Evolutionary conservation across 2,888 invertebrate species (phyloP).

Genomic region (Ptychoptera contaminata): DNA sequence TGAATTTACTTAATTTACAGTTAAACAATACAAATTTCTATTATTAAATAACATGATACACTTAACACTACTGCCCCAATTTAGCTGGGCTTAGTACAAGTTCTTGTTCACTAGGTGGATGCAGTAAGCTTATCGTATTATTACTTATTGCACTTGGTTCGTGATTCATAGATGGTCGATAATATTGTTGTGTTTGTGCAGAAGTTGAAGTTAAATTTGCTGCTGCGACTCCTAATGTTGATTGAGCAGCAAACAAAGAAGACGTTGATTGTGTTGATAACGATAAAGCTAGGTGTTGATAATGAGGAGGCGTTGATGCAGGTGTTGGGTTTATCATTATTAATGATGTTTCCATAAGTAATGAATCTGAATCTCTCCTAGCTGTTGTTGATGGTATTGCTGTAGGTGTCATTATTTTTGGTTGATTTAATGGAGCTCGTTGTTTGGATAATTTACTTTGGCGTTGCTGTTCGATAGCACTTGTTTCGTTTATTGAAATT

Average conservation of each 20-base stretch:
- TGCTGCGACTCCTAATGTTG: constrained; percentile 2
- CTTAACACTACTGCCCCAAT: constrained; percentile 23
- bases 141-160: constrained; percentile 8
- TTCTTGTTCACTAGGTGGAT: constrained; percentile 21
- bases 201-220: constrained; percentile 1
- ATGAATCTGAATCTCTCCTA: constrained; percentile 17
- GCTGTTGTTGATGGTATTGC: constrained; percentile 14
- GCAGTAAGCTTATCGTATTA: constrained; percentile 1
- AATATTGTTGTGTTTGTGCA: neutral
- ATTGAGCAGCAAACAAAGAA: constrained; percentile 22
- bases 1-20: too few relatives aligned
- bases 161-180: constrained; percentile 1
- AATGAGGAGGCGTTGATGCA: constrained; percentile 2
- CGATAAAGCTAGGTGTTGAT: constrained; percentile 6
- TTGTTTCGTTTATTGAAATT: constrained; percentile 6
- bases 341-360: constrained; percentile 26
- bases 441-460: constrained; percentile 25
- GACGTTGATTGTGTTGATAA: constrained; percentile 12
- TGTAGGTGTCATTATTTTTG: constrained; percentile 5
- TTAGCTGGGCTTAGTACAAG: constrained; percentile 31
- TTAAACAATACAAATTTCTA: too few relatives aligned
- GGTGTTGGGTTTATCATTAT: constrained; percentile 18
- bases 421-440: constrained; percentile 24
- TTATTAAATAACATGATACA: too few relatives aligned
- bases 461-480: constrained; percentile 8